These are phyloP conservation scores for Planiliza haematocheilus DNA, from an alignment of 2,113 vertebrate genomes.

Conservation along the genomic window DNA sequence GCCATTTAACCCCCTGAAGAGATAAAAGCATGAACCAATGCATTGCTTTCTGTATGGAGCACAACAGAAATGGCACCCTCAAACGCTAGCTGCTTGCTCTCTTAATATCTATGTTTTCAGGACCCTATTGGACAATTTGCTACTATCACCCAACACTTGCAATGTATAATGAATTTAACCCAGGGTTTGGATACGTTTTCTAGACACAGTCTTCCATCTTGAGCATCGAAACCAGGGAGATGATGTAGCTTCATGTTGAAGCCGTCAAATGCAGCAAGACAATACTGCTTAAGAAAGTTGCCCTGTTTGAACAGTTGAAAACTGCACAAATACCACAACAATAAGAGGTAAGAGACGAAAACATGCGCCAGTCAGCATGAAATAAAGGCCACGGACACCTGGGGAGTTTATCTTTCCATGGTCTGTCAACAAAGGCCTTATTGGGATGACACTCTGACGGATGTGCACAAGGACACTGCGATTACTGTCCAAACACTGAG, in stretches of 20 bases:
- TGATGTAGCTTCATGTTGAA: not conserved
- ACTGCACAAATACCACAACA: not conserved
- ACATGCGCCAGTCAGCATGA: not conserved
- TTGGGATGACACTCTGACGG: conserved; percentile 12
- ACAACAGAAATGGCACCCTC: not conserved
- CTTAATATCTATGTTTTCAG: conserved; percentile 24
- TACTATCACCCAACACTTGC: not conserved
- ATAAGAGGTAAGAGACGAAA: not conserved
- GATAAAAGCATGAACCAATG: conserved; percentile 18
- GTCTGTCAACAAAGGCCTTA: conserved; percentile 40
- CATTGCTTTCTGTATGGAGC: not conserved
- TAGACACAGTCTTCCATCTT: not conserved
- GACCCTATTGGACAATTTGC: not conserved
- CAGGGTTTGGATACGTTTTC: not conserved
- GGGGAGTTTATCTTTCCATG: conserved; percentile 45
- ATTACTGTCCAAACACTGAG: conserved; percentile 47
- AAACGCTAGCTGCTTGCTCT: too few species aligned
- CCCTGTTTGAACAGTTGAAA: not conserved
- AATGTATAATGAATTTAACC: not conserved
- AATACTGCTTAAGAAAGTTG: not conserved
- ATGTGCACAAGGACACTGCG: conserved; percentile 44
- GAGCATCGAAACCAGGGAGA: not conserved
- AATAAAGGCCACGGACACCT: not conserved
- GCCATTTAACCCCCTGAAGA: conserved; percentile 8
- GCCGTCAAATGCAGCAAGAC: not conserved